phyloP scores from a whole-genome alignment of 2,797 vertebrate species.

The Hippoglossus hippoglossus region DNA sequence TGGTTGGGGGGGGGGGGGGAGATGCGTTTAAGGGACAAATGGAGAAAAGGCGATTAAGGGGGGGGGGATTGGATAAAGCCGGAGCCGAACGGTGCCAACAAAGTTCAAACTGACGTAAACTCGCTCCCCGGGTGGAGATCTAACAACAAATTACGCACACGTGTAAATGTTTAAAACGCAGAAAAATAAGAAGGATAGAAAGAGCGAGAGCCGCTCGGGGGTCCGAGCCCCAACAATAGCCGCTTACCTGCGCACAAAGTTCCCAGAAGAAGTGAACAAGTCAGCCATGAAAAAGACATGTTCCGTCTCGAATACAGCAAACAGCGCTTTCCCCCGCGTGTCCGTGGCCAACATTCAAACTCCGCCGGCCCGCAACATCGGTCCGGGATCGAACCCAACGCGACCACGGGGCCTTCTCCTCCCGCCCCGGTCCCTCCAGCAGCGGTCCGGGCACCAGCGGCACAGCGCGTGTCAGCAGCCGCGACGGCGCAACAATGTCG shows the following conservation, averaged over 20 bases:
- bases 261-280: conserved; percentile 96
- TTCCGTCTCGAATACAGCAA: conserved; percentile 84
- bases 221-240: conserved; percentile 26
- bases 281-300: conserved; percentile 95
- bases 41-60: conserved; percentile 38
- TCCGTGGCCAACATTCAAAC: conserved; percentile 45
- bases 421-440: conserved; percentile 55
- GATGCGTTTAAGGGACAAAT: conserved; percentile 11
- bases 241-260: conserved; percentile 94
- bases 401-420: conserved; percentile 70
- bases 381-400: conserved; percentile 48
- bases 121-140: not conserved
- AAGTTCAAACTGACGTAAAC: conserved; percentile 59
- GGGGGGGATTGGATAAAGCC: conserved; percentile 32
- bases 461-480: conserved; percentile 73
- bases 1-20: not conserved
- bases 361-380: conserved; percentile 52
- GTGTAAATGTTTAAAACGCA: no score
- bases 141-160: not conserved
- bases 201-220: conserved; percentile 30
- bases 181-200: not conserved
- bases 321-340: conserved; percentile 65
- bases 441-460: conserved; percentile 57
- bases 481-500: conserved; percentile 78
- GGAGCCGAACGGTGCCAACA: conserved; percentile 40